Base-by-base conservation (phyloP, 2,888 invertebrate species). In the Keiferia lycopersicella region DNA sequence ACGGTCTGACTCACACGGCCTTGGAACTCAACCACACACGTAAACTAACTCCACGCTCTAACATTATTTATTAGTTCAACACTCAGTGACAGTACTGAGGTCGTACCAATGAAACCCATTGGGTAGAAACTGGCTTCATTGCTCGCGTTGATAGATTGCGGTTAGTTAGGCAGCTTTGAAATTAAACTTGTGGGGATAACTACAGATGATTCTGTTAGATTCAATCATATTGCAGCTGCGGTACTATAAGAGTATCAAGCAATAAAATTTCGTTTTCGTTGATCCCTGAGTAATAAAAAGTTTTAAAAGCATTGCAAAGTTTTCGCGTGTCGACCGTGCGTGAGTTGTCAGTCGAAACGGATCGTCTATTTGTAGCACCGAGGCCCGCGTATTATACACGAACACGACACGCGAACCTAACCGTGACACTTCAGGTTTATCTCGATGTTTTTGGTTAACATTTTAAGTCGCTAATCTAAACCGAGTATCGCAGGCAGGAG, bases 291-390 rank as follows among this genome's bases (percentile, higher is more conserved):
- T 22, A 50, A 69, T 80, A 81, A 83, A 41, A 82, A 81, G 81
- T 80, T 82, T 79, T 79, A 78, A 83, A 83, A 78, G 77, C 80
- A 84, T 83, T 81, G 83, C 79, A 83, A 83, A 85, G 86, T 87
- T 87, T 88, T 89, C 79, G 86, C 84, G 83, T 83, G 84, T 84
- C 86, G 81, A 82, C 53, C 34, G 59, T 63, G 63, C 78, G 83
- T 82, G 84, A 83, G 87, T 80, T 81, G 87, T 84, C 84, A 80
- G 87, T 85, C 82, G 86, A 91, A 89, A 84, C 90, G 87, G 91
- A 86, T 79, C 89, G 81, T 87, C 91, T 91, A 91, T 91, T 91
- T 91, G 86, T 81, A 84, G 85, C 82, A 80, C 79, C 87, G 89
- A 88, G 90, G 89, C 90, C 89, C 89, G 90, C 84, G 90, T 87